Evolutionary conservation across 2,797 vertebrate genomes (phyloP), one percentile per base, ranked within the genome.

Genomic region (Coendou prehensilis): DNA sequence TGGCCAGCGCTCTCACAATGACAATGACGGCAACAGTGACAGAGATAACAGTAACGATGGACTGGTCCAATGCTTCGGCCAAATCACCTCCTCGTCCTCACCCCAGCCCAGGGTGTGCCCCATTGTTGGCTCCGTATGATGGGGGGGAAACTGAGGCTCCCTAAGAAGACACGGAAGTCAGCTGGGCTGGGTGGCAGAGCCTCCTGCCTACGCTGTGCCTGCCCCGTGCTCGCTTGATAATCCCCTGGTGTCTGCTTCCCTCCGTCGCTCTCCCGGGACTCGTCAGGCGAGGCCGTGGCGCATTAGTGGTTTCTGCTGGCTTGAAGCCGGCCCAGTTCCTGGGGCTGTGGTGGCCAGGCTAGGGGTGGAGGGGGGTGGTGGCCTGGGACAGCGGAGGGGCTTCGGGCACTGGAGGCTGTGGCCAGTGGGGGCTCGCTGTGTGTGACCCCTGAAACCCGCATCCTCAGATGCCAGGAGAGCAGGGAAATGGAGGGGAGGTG

Each of bases 261-360:
- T 71, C 63, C 50, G 26, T 82, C 80, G 50, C 59, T 98, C 98
- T 97, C 95, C 0, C 0, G 90, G 90, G 98, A n/a, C 97, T 96
- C 90, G 0, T 97, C 85, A 94, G 45, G 92, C 89, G 67, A 78
- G 97, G 84, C 96, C 4, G 1, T 9, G 13, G 41, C 2, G 69
- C 76, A 0, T 9, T 41, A 97, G 97, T 2, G 82, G 96, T 89
- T 96, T 95, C 22, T 9, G 90, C 67, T 47, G 28, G 5, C 63
- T 80, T 61, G 4, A 64, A 26, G 96, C 71, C 2, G 73, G 88
- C 79, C 37, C 9, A 69, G 47, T 23, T 91, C 91, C 80, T 37
- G 33, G 81, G 82, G 56, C 93, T 61, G 91, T 0, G 37, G 81
- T 50, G 47, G 73, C 89, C 17, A 22, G 79, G 71, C 52, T 9